These are phyloP conservation scores for Yponomeuta plumbellus DNA, from an alignment of 2,888 invertebrate genomes.

Conservation along the genomic window DNA sequence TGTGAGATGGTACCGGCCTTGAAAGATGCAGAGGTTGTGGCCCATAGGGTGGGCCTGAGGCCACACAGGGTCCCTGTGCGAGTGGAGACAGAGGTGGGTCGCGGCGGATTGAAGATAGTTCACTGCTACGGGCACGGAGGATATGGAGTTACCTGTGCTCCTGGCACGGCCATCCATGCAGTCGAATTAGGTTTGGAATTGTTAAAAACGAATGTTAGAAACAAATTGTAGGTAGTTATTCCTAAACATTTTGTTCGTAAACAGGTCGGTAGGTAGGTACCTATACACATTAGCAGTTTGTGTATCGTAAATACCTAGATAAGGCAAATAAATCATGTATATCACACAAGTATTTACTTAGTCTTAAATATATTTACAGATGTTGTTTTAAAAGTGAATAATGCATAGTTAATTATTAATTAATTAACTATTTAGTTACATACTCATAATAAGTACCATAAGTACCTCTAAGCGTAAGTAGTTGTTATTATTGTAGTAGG, in stretches of 20 bases:
- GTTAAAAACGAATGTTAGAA: slow-evolving; percentile 42
- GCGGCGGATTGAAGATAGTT: slow-evolving; percentile 77
- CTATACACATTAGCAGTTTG: neutral
- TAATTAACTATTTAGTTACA: too few relatives aligned
- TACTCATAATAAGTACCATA: too few relatives aligned
- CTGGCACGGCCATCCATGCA: slow-evolving; percentile 89
- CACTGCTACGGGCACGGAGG: slow-evolving; percentile 98
- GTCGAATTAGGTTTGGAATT: slow-evolving; percentile 80
- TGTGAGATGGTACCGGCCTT: slow-evolving; percentile 83
- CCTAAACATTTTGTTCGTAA: neutral
- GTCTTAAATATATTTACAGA: too few relatives aligned
- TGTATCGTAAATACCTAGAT: neutral
- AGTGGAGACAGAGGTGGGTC: slow-evolving; percentile 80
- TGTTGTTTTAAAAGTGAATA: too few relatives aligned
- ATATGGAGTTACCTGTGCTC: slow-evolving; percentile 92
- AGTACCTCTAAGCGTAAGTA: too few relatives aligned
- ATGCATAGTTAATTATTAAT: too few relatives aligned
- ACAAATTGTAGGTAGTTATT: slow-evolving; percentile 43
- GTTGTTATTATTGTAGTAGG: too few relatives aligned
- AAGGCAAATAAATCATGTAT: neutral
- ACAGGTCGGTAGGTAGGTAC: neutral
- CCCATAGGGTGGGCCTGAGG: slow-evolving; percentile 85
- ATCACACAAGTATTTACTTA: too few relatives aligned
- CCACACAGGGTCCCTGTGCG: slow-evolving; percentile 86
- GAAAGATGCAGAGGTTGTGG: slow-evolving; percentile 74